Evolutionary conservation across 2,113 vertebrate species (phyloP), one percentile per base, ranked within the genome.

Genomic region (Ramphastos sulfuratus): DNA sequence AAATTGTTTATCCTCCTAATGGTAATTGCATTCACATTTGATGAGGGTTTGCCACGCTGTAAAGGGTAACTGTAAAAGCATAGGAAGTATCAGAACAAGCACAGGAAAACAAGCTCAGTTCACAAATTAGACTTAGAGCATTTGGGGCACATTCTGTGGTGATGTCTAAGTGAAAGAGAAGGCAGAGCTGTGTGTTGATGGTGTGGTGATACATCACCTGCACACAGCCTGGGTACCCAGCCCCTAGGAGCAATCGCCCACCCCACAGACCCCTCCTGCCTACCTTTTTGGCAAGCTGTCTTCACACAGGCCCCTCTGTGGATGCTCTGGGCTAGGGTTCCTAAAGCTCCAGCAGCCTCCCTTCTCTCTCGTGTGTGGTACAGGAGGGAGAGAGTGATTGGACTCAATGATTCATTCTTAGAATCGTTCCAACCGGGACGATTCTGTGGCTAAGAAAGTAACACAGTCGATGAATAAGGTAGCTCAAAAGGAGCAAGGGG

Each of bases 1-100:
- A 89, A 91, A 74, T 80, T 87, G 71, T 89, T 93, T 93, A 52
- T 87, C 31, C 56, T 93, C 31, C 52, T 93, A 87, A 91, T 85
- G 59, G 31, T 91, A 91, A 94, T 89, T 91, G n/a, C 25, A 91
- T 59, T 64, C 82, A 48, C 52, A 82, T 73, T 91, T 76, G 37
- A 76, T 73, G 28, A 93, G 87, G 50, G 17, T n/a, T 85, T 33
- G 16, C 13, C 70, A 59, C 82, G 85, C 50, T 56, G 21, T 82
- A 82, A 90, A 88, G 25, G 65, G 56, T 67, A 93, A 54, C 64
- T 72, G 3, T 67, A 90, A 90, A 90, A 89, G 55, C 24, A 31
- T 15, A 72, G 17, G 44, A 90, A 80, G 19, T 48, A 67, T 64
- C 7, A 2, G 58, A 80, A 82, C 4, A 79, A 84, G 65, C 59